These are phyloP conservation scores for Erynnis tages DNA, from an alignment of 2,888 invertebrate species.

Conservation along the genomic window DNA sequence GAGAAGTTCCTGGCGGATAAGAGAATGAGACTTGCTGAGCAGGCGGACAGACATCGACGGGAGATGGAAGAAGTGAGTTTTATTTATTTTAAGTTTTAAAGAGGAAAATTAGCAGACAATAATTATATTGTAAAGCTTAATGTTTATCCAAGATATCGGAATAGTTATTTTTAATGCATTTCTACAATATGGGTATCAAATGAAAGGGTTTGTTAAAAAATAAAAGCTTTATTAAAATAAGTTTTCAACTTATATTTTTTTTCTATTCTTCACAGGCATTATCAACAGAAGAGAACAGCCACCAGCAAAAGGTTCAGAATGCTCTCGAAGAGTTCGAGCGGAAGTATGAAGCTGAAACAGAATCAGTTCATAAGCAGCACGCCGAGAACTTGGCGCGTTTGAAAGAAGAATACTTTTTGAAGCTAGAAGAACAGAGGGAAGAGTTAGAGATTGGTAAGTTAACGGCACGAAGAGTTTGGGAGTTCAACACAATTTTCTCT, in stretches of 20 bases:
- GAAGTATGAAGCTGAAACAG: slow-evolving; percentile 46
- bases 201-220: too few species aligned
- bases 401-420: slow-evolving; percentile 64
- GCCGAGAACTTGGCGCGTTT: slow-evolving; percentile 63
- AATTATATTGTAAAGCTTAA: too few species aligned
- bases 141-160: too few species aligned
- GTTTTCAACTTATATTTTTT: too few species aligned
- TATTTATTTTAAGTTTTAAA: not conserved
- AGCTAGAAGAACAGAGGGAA: slow-evolving; percentile 65
- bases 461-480: too few species aligned
- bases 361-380: slow-evolving; percentile 56
- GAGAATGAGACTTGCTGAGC: slow-evolving; percentile 64
- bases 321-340: slow-evolving; percentile 52
- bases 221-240: too few species aligned
- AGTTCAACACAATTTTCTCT: too few species aligned
- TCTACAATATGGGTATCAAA: too few species aligned
- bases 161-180: too few species aligned
- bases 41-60: slow-evolving; percentile 66
- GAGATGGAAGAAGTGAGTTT: slow-evolving; percentile 69
- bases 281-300: slow-evolving; percentile 48
- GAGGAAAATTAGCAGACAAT: too few species aligned
- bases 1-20: slow-evolving; percentile 68
- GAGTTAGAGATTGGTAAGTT: slow-evolving; percentile 71
- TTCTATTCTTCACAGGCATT: slow-evolving; percentile 49
- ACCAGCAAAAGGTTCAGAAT: slow-evolving; percentile 46